Base-by-base conservation (phyloP, 1,140 invertebrate genomes). In the Brachionus asplanchnoidis region DNA sequence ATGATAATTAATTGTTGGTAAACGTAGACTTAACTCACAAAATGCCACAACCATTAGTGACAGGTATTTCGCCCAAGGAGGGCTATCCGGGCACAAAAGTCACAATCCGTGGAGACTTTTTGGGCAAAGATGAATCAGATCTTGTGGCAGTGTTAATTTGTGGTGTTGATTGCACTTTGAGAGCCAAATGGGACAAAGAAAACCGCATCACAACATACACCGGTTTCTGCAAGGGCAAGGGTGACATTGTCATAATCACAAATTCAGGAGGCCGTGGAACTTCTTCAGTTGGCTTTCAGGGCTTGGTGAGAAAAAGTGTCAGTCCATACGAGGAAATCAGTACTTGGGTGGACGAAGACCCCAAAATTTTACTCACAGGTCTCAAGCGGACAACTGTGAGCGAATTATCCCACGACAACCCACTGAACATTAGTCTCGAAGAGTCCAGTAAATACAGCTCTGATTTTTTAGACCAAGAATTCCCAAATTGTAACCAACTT, bases 201-300 rank as follows among this genome's bases (percentile, higher is more conserved):
- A 99, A 96, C 87, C 99, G 99, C 92, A 97, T 99, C 85, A 93
- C 98, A 56, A 96, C 96, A 0, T 92, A 97, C 85, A 96, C 96
- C 36, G 96, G 96, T 0, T 93, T 95, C 14, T 95, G 95, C 6
- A 97, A 97, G 90, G 95, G 95, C 5, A 93, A 94, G 86, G 97
- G 97, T 0, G 97, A 99, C 88, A 96, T 99, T 85, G 95, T 98
- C 87, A 93, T 99, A 0, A 94, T 93, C 1, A 99, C 97, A 0
- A 91, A 91, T 82, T 94, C 93, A 86, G 97, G 97, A 56, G 97
- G 97, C 7, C 91, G 93, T 87, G 97, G 97, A 17, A 94, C 94
- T 14, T 97, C 95, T 70, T 98, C 96, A 20, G 96, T 99, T 4
- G 95, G 97, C 87, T 99, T 99, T 89, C 93, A 94, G 89, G 94